Conservation (phyloP, 2,113 vertebrate species). For the Neodontobutis hainanensis region DNA sequence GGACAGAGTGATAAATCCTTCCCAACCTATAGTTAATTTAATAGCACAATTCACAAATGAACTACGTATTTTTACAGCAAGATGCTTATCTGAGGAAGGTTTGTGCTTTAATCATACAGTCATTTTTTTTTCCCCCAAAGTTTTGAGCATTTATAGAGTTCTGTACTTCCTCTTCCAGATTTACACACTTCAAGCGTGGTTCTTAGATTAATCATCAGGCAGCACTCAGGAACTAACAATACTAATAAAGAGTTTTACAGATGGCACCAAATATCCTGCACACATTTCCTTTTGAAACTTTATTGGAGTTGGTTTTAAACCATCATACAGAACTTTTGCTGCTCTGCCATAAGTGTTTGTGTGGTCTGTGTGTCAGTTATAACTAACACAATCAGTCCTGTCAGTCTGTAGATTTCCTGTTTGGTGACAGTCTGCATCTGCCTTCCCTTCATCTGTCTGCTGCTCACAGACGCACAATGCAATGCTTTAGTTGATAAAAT, state of each 20-base stretch:
- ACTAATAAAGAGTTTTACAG: conserved; percentile 54
- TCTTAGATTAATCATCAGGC: conserved; percentile 3
- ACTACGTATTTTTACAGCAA: no score
- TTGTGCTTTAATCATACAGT: not conserved
- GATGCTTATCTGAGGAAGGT: not conserved
- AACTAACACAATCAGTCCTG: conserved; percentile 71
- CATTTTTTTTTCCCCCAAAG: conserved; percentile 24
- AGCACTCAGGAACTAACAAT: conserved; percentile 31
- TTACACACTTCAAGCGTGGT: conserved; percentile 23
- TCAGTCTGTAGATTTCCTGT: conserved; percentile 72
- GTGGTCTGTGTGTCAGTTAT: conserved; percentile 39
- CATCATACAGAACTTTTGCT: conserved; percentile 64
- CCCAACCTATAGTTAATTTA: no score
- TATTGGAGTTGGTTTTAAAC: conserved; percentile 66
- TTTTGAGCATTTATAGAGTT: conserved; percentile 13
- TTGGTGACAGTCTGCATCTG: conserved; percentile 77
- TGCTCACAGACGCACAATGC: conserved; percentile 7
- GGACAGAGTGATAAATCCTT: no score
- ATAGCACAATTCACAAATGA: no score
- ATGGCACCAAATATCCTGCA: conserved; percentile 73
- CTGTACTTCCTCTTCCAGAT: conserved; percentile 1
- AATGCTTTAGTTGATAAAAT: conserved; percentile 31
- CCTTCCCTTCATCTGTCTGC: conserved; percentile 69
- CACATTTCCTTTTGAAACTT: conserved; percentile 73
- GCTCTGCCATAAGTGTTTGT: conserved; percentile 41